phyloP scores from a whole-genome alignment of 2,113 vertebrate species.

The Isichthys henryi region DNA sequence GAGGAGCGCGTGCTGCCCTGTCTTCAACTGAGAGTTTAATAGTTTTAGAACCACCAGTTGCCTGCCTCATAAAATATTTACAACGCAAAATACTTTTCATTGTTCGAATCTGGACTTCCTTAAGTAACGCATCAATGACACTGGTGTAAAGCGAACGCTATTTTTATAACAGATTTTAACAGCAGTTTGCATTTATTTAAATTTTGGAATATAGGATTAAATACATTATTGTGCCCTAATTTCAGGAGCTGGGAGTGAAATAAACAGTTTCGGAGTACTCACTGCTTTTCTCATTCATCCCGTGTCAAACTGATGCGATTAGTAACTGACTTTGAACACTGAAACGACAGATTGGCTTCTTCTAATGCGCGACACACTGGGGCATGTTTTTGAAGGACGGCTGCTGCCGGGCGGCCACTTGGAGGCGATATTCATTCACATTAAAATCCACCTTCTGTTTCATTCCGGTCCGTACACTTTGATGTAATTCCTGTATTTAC shows the following conservation, averaged over 20 bases:
- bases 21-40: not conserved
- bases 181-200: not conserved
- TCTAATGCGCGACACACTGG: not conserved
- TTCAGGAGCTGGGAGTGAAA: not conserved
- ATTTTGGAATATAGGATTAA: not conserved
- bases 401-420: constrained; percentile 4
- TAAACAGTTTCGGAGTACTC: not conserved
- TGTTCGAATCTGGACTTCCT: not conserved
- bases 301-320: not conserved
- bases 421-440: constrained; percentile 16
- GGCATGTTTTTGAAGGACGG: not conserved
- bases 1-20: not conserved
- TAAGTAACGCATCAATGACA: not conserved
- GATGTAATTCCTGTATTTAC: not conserved
- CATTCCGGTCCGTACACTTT: not conserved
- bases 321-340: not conserved
- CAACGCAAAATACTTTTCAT: not conserved
- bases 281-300: not conserved
- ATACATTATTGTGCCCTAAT: not conserved
- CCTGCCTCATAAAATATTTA: not conserved
- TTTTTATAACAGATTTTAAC: not conserved
- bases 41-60: not conserved
- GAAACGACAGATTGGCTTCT: not conserved
- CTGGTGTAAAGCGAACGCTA: not conserved
- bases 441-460: not conserved